phyloP scores from a whole-genome alignment of 2,113 vertebrate species.

The Salminus brasiliensis region DNA sequence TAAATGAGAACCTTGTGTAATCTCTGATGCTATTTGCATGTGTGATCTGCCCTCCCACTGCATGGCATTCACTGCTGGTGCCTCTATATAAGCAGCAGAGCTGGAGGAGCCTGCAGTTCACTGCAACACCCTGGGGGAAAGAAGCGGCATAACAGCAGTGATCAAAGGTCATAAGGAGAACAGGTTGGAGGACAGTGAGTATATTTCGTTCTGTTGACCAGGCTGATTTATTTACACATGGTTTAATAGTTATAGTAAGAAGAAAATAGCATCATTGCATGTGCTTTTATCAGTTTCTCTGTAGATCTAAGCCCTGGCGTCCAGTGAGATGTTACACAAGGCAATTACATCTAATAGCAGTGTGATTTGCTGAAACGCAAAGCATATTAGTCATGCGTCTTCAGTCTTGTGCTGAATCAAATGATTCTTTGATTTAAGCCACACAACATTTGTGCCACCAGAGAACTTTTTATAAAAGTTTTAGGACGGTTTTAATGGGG shows the following conservation, averaged over 20 bases:
- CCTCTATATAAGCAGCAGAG: not conserved
- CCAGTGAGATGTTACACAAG: no score
- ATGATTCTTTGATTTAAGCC: no score
- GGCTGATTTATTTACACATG: not conserved
- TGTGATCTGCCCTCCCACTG: constrained; percentile 1
- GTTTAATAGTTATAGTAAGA: not conserved
- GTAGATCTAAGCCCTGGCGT: no score
- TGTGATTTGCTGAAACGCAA: no score
- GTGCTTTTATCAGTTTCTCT: no score
- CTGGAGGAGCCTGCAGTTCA: not conserved
- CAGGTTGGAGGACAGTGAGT: not conserved
- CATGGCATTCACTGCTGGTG: not conserved
- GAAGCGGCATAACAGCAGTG: not conserved
- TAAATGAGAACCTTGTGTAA: not conserved
- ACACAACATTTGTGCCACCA: no score
- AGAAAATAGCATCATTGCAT: no score
- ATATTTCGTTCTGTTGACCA: not conserved
- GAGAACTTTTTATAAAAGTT: no score
- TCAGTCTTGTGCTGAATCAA: no score
- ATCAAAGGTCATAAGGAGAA: not conserved
- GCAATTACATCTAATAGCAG: no score
- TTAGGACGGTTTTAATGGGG: no score
- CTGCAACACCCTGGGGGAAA: not conserved
- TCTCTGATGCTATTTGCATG: not conserved
- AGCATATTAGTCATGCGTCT: no score